These are phyloP conservation scores for Cosmopolites sordidus DNA, from an alignment of 2,888 invertebrate genomes.

Conservation along the genomic window DNA sequence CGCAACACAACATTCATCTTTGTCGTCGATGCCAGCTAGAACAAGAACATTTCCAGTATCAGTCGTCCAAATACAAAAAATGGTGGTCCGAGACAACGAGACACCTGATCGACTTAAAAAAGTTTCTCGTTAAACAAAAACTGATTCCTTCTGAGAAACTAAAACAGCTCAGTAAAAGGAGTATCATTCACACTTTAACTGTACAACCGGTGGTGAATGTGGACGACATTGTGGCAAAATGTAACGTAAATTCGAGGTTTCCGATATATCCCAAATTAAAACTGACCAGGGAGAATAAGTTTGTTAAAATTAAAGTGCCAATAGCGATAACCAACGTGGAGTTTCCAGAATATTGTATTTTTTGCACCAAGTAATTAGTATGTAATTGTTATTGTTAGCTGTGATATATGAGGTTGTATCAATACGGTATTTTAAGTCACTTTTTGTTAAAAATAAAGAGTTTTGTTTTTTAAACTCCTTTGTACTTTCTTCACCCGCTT, in stretches of 20 bases:
- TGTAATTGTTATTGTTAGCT: constrained; percentile 3
- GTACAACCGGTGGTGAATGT: constrained; percentile 28
- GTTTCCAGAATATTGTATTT: constrained; percentile 30
- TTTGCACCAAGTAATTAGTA: constrained; percentile 19
- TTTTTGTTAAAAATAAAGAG: too few species aligned
- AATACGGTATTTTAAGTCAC: not conserved
- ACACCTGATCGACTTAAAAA: constrained; percentile 41
- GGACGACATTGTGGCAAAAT: constrained; percentile 42
- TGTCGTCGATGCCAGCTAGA: constrained; percentile 30
- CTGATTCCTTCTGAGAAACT: constrained; percentile 35
- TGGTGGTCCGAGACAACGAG: constrained; percentile 47
- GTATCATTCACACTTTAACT: constrained; percentile 33
- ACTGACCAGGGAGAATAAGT: constrained; percentile 47
- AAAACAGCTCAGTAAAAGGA: constrained; percentile 30
- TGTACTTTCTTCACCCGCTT: too few species aligned
- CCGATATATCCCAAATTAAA: constrained; percentile 45
- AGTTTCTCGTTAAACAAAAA: constrained; percentile 41
- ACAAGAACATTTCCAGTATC: constrained; percentile 22
- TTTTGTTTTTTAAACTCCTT: too few species aligned
- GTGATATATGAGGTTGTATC: constrained; percentile 20
- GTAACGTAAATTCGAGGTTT: constrained; percentile 32
- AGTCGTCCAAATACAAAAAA: constrained; percentile 37
- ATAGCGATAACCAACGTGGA: constrained; percentile 41
- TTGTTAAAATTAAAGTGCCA: constrained; percentile 38
- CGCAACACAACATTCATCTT: constrained; percentile 36